Percentiles rank a stretch among this genome's conserved stretches.
These are phyloP conservation scores for Zoanthus sociatus DNA, from an alignment of 92 coral and sea anemone genomes.

Conservation along the genomic window DNA sequence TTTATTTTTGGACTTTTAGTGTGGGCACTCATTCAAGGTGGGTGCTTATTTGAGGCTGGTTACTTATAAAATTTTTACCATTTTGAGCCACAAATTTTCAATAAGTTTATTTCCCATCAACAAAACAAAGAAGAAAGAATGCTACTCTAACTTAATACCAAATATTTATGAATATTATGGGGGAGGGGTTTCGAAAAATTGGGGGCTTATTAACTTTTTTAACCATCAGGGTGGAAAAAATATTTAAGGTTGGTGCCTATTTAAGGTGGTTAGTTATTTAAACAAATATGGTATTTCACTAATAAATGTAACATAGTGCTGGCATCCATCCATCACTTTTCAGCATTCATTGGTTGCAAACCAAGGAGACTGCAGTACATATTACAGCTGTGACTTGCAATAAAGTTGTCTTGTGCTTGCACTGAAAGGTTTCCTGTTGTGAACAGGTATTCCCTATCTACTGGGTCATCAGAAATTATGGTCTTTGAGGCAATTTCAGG, in stretches of 20 bases:
- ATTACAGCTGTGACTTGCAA: constrained; percentile 24
- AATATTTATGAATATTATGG: not conserved
- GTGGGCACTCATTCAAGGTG: not conserved
- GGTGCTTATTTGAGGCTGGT: constrained; percentile 12
- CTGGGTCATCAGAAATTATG: constrained; percentile 9
- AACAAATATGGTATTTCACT: constrained; percentile 5
- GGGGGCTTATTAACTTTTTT: constrained; percentile 13
- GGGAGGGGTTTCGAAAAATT: not conserved
- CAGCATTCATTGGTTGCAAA: not conserved
- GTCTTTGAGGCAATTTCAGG: constrained; percentile 23
- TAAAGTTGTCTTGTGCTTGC: constrained; percentile 8
- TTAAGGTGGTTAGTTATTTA: not conserved
- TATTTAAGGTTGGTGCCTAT: not conserved
- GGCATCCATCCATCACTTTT: constrained; percentile 24
- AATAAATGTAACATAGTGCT: constrained; percentile 4
- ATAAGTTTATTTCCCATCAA: constrained; percentile 4
- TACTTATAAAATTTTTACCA: not conserved
- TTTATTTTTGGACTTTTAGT: too few relatives aligned
- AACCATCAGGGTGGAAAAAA: not conserved
- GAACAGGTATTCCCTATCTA: constrained; percentile 23
- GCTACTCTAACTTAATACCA: not conserved
- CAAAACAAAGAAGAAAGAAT: constrained; percentile 10
- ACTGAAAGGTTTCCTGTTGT: constrained; percentile 16
- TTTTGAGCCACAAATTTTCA: not conserved
- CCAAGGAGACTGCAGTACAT: constrained; percentile 15